Base-by-base conservation (phyloP, 2,113 vertebrate genomes). In the Reinhardtius hippoglossoides region DNA sequence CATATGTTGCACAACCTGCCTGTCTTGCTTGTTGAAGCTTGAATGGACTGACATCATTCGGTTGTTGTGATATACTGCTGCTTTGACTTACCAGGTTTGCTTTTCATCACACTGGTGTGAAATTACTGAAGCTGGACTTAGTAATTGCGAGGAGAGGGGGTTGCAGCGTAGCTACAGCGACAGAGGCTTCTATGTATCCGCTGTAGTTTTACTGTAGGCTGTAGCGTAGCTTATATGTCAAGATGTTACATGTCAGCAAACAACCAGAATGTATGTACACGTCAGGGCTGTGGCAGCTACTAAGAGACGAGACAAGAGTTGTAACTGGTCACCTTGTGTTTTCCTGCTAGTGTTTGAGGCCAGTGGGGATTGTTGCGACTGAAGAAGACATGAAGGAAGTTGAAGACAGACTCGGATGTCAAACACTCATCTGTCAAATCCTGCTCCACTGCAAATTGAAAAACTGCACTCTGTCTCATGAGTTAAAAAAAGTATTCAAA, bases 231-330 rank as follows among this genome's bases (percentile, higher is more conserved):
- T 8, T 27, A 13, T 1, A 9, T 52, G 48, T 21, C 26, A 67
- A 65, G 24, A n/a, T 67, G 46, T 48, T 27, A 52, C 64, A 35
- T 67, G 26, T 67, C 26, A 21, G 64, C 26, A 7, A 52, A 54
- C 26, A 52, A 31, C 26, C 27, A 6, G 44, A 31, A 52, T 35
- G 4, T 21, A 21, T 65, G 42, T 48, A 48, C 18, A 52, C 15
- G 26, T 54, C 65, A 40, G 42, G 63, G 63, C 63, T 6, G 14
- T 20, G 42, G 15, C 66, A 55, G 66, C 50, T 4, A 23, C 50
- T 21, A 48, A 21, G 48, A 54, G n/a, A 15, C 10, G 18, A 67
- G 27, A 52, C 65, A 55, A 35, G 20, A 67, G 31, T 48, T 21
- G 20, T 15, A n/a, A n/a, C 20, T 9, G 26, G 26, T 21, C 24